A percentile compares a stretch with the other conserved stretches of the same genome.
These are phyloP conservation scores for Toxostoma redivivum DNA, from an alignment of 2,113 vertebrate species.

Conservation along the genomic window DNA sequence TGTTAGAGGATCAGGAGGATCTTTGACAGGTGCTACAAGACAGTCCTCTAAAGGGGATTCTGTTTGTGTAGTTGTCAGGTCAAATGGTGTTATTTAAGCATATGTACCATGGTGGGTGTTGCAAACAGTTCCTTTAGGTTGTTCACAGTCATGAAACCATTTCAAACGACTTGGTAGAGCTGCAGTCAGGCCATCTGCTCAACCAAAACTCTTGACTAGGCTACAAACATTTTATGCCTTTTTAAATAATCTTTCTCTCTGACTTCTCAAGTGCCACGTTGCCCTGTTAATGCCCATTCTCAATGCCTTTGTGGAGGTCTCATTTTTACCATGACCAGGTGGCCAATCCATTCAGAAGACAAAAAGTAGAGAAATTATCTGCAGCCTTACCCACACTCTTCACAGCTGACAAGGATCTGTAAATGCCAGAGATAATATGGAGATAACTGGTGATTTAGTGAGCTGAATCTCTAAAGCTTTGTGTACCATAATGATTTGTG, in stretches of 20 bases:
- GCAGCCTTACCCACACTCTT: not conserved
- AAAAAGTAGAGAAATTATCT: not conserved
- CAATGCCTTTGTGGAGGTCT: not conserved
- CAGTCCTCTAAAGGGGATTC: conserved; percentile 11
- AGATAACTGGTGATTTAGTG: not conserved
- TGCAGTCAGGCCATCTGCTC: conserved; percentile 27
- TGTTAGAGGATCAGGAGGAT: conserved; percentile 22
- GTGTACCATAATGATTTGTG: not conserved
- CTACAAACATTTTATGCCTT: not conserved
- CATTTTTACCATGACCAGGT: not conserved
- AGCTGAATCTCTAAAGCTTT: not conserved
- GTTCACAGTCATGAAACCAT: conserved; percentile 14
- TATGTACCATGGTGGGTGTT: conserved; percentile 46
- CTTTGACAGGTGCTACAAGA: conserved; percentile 43
- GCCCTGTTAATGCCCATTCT: not conserved
- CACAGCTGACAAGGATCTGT: not conserved
- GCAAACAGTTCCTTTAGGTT: conserved; percentile 14
- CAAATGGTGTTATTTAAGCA: conserved; percentile 41
- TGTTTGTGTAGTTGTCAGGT: conserved; percentile 51
- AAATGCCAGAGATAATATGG: not conserved
- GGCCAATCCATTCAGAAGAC: not conserved
- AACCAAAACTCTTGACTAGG: not conserved
- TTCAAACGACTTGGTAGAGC: not conserved
- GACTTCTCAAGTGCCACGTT: not conserved
- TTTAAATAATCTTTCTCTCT: not conserved